These are phyloP conservation scores for Fissipunctia ypsillon DNA, from an alignment of 2,888 invertebrate species.

Conservation along the genomic window DNA sequence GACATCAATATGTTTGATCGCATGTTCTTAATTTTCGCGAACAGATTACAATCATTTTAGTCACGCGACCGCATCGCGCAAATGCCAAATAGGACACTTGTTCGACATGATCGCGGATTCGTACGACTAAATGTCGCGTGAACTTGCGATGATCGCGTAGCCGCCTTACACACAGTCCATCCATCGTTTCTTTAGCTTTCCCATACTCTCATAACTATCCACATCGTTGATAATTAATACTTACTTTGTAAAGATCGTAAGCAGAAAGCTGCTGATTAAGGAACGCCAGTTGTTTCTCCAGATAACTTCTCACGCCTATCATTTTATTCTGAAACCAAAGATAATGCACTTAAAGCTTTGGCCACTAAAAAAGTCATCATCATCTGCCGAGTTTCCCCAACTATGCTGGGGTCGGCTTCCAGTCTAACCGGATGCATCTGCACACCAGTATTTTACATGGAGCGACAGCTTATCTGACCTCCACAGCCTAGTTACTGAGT, in stretches of 20 bases:
- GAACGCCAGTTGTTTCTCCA: constrained; percentile 77
- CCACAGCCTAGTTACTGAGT: background rate
- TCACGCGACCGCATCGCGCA: too few species aligned
- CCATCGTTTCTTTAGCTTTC: background rate
- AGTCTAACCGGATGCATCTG: background rate
- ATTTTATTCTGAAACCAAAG: constrained; percentile 79
- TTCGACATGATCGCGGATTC: too few species aligned
- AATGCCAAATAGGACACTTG: too few species aligned
- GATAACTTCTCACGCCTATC: constrained; percentile 79
- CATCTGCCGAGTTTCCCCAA: background rate
- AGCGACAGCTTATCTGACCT: background rate
- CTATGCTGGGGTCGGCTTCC: background rate
- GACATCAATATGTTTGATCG: too few species aligned
- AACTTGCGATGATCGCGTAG: too few species aligned
- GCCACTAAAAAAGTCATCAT: too few species aligned
- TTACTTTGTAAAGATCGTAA: constrained; percentile 66
- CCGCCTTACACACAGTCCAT: too few species aligned
- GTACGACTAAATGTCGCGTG: too few species aligned
- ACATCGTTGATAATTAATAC: constrained; percentile 31
- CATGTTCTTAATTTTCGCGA: too few species aligned
- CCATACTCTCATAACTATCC: background rate
- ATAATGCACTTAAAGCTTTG: too few species aligned
- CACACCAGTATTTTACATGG: background rate
- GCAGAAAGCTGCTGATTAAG: constrained; percentile 70
- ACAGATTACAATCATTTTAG: too few species aligned